These are phyloP conservation scores for Hormaphis cornu DNA, from an alignment of 1,140 invertebrate genomes.

Conservation along the genomic window DNA sequence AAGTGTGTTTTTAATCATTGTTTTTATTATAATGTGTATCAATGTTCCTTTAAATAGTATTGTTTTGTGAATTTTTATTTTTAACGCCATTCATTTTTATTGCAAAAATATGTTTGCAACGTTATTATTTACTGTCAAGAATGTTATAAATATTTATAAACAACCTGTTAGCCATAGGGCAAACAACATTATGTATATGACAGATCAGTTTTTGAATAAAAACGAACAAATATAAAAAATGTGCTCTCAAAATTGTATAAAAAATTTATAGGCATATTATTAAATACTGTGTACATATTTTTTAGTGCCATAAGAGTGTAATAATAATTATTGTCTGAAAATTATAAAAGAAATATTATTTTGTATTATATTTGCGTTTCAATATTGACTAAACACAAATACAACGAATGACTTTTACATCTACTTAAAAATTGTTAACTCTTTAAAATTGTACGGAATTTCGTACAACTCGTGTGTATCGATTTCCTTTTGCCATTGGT, in stretches of 20 bases:
- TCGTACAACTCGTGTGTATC: neutral
- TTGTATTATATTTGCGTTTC: neutral
- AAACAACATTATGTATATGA: neutral
- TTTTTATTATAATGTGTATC: neutral
- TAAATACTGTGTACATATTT: neutral
- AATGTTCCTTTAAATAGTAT: slow-evolving; percentile 22
- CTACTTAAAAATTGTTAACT: neutral
- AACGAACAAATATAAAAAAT: neutral
- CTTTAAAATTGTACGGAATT: neutral
- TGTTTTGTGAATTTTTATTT: neutral
- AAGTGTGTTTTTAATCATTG: neutral
- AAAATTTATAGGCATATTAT: neutral
- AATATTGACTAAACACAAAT: too few species aligned
- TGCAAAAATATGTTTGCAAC: neutral
- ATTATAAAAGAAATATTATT: neutral
- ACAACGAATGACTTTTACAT: neutral
- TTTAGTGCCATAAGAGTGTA: neutral
- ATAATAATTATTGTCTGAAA: neutral
- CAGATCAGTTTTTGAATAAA: neutral
- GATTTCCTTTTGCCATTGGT: neutral
- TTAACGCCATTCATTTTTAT: neutral
- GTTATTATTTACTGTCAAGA: neutral
- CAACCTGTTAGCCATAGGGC: neutral
- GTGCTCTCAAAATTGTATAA: too few species aligned
- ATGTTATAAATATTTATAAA: neutral